Base-by-base conservation (phyloP, 2,888 invertebrate species). In the Celastrina argiolus region DNA sequence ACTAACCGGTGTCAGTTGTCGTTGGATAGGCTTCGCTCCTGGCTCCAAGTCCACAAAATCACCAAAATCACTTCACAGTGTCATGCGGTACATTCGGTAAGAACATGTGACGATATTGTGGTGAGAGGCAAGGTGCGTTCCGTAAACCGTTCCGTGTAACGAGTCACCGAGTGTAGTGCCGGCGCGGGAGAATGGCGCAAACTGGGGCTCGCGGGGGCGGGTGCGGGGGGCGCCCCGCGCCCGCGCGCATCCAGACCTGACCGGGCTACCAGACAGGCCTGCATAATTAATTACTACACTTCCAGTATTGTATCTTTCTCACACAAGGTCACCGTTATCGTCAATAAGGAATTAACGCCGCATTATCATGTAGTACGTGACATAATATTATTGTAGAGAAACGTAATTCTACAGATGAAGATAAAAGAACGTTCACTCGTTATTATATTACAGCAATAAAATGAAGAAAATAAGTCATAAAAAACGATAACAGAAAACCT, bases 101-200 rank as follows among this genome's bases (percentile, higher is more conserved):
- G 78, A 84, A 80, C 81, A 84, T 81, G 83, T 84, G 85, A 82
- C 78, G 83, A 73, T 82, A 81, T 77, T 81, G 82, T 83, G 84
- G 88, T 88, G 88, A 90, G 88, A 90, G 88, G 89, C 83, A 85
- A 84, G 84, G 85, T 84, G 84, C 82, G 83, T 84, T 83, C 82
- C 80, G 84, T 81, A 85, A 85, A 85, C 80, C 82, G 83, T 82
- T 82, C 78, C 79, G 81, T 82, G 82, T 81, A 80, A 81, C 83
- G 84, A 85, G 83, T 83, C 84, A 81, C 83, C 82, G 81, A 84
- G 80, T 81, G 85, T 80, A 81, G 87, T 84, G 85, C 80, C 87
- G 81, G 82, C 83, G 81, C 87, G 87, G 85, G 83, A 85, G 88
- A 87, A 83, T 85, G 85, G 87, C 87, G 90, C 88, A 85, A 83